Evolutionary conservation across 23 tunicate genomes (phyloP), one percentile per base, ranked within the genome.

Genomic region (Ascidia mentula): DNA sequence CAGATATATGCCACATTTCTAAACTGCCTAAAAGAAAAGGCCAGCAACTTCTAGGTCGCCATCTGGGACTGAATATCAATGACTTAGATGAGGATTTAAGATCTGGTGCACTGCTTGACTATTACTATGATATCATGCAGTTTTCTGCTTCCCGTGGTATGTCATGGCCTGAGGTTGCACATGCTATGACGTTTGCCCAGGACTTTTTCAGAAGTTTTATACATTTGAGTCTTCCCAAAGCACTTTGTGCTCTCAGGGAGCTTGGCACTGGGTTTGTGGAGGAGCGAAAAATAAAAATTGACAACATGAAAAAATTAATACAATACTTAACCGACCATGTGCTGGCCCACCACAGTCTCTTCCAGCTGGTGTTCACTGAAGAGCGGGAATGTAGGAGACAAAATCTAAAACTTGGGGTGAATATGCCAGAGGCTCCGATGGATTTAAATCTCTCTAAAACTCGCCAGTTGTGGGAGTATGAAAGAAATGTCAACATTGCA

Each of bases 161-260:
- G 81, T 80, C 87, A 22, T 88, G 90, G 93, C 72, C 75, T 31
- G 98, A 93, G 38, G 98, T 86, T 36, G 80, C 80, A 13, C 22
- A 60, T 30, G 73, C 70, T 32, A n/a, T 93, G 45, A 78, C 33
- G 45, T 88, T 88, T 76, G 90, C 87, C 9, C 32, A 79, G 22
- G 73, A 75, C 9, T 82, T 84, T 88, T 77, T 93, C 40, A 73
- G 76, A n/a, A 60, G 34, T 80, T 30, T 77, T 34, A 33, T 72
- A 12, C 40, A 69, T 12, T 53, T 30, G 17, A 38, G 69, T 0
- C 37, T 88, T 18, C 59, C 85, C 36, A 77, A 84, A 18, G 81
- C 98, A 22, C 69, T 88, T 6, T 28, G 72, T 37, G 35, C 74
- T 6, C 70, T 93, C 20, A 84, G 76, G 18, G 37, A 38, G 22